Evolutionary conservation across 2,113 vertebrate genomes (phyloP).

Genomic region (Boulengeromyrus knoepffleri): DNA sequence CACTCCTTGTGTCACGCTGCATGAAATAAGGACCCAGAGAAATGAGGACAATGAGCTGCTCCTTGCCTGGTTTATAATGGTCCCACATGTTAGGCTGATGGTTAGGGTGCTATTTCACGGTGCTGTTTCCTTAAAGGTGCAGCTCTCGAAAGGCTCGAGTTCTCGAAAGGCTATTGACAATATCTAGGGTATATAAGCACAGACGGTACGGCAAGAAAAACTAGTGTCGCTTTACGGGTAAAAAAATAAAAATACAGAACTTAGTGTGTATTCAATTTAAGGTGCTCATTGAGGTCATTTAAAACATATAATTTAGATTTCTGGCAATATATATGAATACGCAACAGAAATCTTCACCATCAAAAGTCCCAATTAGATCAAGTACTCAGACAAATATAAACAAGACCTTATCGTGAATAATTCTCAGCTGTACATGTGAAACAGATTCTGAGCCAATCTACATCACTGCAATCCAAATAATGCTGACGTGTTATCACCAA

Average conservation of each 20-base stretch:
- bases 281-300: background rate
- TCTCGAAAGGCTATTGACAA: background rate
- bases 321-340: background rate
- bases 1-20: constrained; percentile 44
- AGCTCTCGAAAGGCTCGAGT: background rate
- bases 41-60: constrained; percentile 46
- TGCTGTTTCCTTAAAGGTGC: background rate
- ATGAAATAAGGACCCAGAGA: constrained; percentile 49
- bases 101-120: background rate
- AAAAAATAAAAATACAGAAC: background rate
- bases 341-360: background rate
- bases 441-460: background rate
- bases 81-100: background rate
- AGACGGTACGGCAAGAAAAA: background rate
- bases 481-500: background rate
- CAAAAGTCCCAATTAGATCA: background rate
- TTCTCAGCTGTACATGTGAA: background rate
- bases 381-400: background rate
- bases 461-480: background rate
- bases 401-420: background rate
- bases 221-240: background rate
- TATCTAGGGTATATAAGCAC: background rate
- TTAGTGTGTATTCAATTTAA: background rate
- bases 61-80: background rate
- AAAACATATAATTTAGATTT: background rate